These are phyloP conservation scores for Chloroclystis v-ata DNA, from an alignment of 2,888 invertebrate genomes.

Conservation along the genomic window DNA sequence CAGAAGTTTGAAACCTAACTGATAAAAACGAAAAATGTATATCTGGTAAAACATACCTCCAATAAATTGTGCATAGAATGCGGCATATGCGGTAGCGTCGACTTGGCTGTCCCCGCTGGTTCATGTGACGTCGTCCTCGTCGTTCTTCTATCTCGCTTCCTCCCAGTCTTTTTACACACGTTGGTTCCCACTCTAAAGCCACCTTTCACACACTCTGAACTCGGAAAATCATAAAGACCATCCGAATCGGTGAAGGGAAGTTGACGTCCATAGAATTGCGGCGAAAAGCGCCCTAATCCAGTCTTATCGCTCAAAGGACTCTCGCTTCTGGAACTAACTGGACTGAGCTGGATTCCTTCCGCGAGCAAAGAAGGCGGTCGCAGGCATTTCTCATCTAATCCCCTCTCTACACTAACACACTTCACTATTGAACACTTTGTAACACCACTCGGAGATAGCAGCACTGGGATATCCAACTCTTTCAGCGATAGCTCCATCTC, in stretches of 20 bases:
- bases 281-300: conserved; percentile 82
- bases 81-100: conserved; percentile 74
- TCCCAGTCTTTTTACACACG: conserved; percentile 79
- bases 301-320: conserved; percentile 87
- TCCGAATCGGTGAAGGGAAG: conserved; percentile 88
- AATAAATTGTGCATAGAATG: conserved; percentile 78
- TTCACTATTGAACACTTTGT: conserved; percentile 76
- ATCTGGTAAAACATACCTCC: conserved; percentile 68
- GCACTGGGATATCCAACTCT: conserved; percentile 68
- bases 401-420: conserved; percentile 76
- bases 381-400: conserved; percentile 68
- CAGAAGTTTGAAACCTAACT: no score
- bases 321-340: conserved; percentile 87
- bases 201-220: conserved; percentile 81
- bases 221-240: conserved; percentile 87
- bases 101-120: conserved; percentile 69
- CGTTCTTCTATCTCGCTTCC: conserved; percentile 81
- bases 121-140: conserved; percentile 71
- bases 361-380: conserved; percentile 77
- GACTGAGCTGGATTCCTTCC: conserved; percentile 80
- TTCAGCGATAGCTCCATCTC: conserved; percentile 74
- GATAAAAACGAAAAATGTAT: no score
- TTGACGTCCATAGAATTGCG: conserved; percentile 84
- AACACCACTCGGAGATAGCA: conserved; percentile 70
- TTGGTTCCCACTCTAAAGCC: conserved; percentile 70